A percentile compares a stretch with the other conserved stretches of the same genome.
phyloP scores from a whole-genome alignment of 2,888 invertebrate species.

The Antheraea yamamai region DNA sequence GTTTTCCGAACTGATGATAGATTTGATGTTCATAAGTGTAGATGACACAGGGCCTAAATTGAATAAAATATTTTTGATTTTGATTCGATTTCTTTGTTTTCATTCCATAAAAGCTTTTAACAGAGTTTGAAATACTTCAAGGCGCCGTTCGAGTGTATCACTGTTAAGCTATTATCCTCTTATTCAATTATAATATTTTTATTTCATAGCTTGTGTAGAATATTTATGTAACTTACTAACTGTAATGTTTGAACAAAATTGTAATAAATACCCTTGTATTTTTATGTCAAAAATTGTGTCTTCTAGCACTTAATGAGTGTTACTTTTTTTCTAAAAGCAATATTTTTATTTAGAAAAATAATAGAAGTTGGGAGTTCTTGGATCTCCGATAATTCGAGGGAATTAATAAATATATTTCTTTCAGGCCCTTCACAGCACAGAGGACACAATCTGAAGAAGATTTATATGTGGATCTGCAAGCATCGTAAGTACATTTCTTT shows the following conservation, averaged over 20 bases:
- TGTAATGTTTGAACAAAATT: not conserved
- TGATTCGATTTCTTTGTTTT: not conserved
- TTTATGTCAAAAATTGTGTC: too few relatives aligned
- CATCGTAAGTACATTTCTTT: slow-evolving; percentile 84
- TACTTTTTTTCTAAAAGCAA: not conserved
- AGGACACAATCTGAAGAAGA: slow-evolving; percentile 91
- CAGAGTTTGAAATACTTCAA: not conserved
- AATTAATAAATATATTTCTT: slow-evolving; percentile 46
- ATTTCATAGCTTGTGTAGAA: not conserved
- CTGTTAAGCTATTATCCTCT: not conserved
- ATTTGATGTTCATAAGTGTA: too few relatives aligned
- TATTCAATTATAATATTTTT: not conserved
- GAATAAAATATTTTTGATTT: too few relatives aligned
- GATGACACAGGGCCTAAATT: too few relatives aligned
- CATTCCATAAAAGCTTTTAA: not conserved
- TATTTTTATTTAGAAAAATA: not conserved
- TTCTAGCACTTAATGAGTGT: too few relatives aligned
- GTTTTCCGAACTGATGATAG: too few relatives aligned
- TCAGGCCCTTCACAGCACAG: slow-evolving; percentile 91
- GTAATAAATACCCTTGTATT: not conserved
- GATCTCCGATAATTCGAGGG: not conserved
- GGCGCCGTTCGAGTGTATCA: not conserved
- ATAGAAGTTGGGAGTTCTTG: not conserved
- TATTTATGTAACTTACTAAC: not conserved
- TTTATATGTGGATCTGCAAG: slow-evolving; percentile 91